Evolutionary conservation across 1,140 invertebrate species (phyloP).

Genomic region (Laupala kohalensis): DNA sequence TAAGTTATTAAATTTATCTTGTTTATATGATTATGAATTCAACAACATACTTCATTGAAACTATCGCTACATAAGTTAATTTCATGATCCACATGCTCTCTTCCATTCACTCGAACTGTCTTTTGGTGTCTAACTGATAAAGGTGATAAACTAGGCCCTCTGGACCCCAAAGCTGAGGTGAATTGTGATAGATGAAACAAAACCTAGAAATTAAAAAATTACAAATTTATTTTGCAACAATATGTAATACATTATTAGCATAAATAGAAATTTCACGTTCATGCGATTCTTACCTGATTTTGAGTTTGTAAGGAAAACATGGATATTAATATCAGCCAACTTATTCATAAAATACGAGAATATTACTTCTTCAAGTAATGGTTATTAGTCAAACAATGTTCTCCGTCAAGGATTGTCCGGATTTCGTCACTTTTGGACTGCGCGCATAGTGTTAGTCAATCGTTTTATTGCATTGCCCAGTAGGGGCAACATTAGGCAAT

Average conservation of each 20-base stretch:
- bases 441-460: no score
- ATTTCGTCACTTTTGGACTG: no score
- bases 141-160: conserved; percentile 20
- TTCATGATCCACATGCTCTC: conserved; percentile 23
- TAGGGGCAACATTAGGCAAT: no score
- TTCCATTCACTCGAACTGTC: conserved; percentile 18
- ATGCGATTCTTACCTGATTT: conserved; percentile 30
- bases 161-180: conserved; percentile 26
- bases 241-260: background rate
- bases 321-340: no score
- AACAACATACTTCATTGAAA: conserved; percentile 17
- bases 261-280: conserved; percentile 13
- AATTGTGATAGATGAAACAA: conserved; percentile 31
- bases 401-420: no score
- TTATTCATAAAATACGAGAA: no score
- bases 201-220: conserved; percentile 22
- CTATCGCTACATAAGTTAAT: conserved; percentile 15
- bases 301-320: conserved; percentile 33
- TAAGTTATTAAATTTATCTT: background rate
- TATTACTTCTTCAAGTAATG: no score
- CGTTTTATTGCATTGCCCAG: no score
- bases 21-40: background rate
- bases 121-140: conserved; percentile 20
- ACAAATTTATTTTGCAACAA: background rate
- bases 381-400: no score